These are phyloP conservation scores for Hyaena hyaena DNA, from an alignment of 2,113 vertebrate genomes.

Conservation along the genomic window DNA sequence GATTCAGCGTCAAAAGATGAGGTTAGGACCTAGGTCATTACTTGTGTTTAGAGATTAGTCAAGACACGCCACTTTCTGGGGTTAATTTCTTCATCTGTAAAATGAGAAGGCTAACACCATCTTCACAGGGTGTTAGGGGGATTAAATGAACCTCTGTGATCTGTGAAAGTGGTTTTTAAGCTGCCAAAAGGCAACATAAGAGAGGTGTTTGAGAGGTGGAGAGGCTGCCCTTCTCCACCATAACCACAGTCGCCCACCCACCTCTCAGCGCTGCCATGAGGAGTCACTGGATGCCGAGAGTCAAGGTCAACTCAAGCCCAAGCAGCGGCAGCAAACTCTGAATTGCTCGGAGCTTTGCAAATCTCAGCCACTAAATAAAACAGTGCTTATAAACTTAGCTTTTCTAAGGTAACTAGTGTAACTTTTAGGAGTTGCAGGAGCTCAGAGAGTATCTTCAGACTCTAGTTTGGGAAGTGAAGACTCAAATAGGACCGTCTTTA, in stretches of 20 bases:
- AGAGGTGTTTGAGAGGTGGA: neutral
- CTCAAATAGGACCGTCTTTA: neutral
- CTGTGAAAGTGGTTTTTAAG: neutral
- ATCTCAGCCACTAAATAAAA: neutral
- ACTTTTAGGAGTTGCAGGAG: neutral
- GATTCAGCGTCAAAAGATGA: neutral
- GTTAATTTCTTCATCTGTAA: neutral
- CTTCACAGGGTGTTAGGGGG: neutral
- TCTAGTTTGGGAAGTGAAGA: neutral
- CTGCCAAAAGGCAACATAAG: neutral
- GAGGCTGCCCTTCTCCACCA: accelerated
- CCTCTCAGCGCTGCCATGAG: neutral
- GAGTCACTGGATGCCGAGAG: neutral
- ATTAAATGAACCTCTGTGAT: neutral
- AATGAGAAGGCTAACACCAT: neutral
- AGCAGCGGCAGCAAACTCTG: neutral
- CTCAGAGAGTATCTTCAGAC: neutral
- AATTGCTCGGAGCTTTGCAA: neutral
- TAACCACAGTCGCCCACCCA: neutral
- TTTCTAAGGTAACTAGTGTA: neutral
- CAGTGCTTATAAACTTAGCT: neutral
- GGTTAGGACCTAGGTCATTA: neutral
- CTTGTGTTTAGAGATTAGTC: neutral
- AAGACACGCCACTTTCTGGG: neutral
- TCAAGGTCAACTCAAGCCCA: too few relatives aligned